A percentile compares a stretch with the other conserved stretches of the same genome.
phyloP scores from a whole-genome alignment of 1,140 invertebrate species.

The Nixonia krombeini region DNA sequence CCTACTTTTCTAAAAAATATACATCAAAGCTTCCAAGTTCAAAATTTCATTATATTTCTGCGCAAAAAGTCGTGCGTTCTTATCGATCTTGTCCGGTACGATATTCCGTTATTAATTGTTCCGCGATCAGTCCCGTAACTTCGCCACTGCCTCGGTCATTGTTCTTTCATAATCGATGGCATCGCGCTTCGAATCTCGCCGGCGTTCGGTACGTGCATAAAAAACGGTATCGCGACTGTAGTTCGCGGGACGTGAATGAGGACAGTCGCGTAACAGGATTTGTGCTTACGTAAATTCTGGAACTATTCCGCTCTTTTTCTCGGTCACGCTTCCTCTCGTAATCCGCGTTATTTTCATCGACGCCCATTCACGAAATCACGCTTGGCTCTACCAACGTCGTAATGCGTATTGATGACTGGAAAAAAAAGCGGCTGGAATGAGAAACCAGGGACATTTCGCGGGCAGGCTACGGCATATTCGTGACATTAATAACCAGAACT shows the following conservation, averaged over 20 bases:
- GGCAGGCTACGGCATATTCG: no score
- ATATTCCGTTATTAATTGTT: no score
- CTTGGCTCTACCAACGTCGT: neutral
- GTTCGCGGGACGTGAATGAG: conserved; percentile 8
- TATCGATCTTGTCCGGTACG: no score
- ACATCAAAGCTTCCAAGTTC: neutral
- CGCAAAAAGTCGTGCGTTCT: neutral
- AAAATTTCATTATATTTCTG: neutral
- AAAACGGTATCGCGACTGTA: conserved; percentile 2
- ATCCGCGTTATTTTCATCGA: neutral
- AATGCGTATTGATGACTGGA: neutral
- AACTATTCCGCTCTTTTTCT: conserved; percentile 1
- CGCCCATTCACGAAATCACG: conserved; percentile 1
- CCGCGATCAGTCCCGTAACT: no score
- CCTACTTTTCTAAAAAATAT: neutral
- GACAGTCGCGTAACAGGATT: conserved; percentile 12
- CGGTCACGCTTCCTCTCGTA: neutral
- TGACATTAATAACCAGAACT: no score
- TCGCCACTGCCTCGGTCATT: no score
- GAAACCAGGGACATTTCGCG: no score
- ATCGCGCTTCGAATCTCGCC: neutral
- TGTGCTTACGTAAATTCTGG: conserved; percentile 8
- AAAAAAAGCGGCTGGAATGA: conserved; percentile 7
- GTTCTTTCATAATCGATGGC: neutral
- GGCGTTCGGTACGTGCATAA: no score